Percentiles rank a stretch among this genome's conserved stretches.
phyloP scores from a whole-genome alignment of 2,113 vertebrate species.

The Anolis sagrei region DNA sequence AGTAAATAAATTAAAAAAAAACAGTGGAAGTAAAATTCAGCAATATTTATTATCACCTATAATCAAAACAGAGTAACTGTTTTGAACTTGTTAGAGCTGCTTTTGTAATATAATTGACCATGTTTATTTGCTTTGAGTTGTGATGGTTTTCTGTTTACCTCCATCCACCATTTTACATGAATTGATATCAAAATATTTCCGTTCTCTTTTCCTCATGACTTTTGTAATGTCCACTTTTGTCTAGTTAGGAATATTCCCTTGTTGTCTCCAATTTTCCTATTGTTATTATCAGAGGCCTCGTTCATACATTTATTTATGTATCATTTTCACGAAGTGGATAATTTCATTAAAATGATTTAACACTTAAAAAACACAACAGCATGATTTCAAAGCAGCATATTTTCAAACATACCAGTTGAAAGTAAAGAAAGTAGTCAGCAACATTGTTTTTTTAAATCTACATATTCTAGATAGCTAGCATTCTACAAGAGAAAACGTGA shows the following conservation, averaged over 20 bases:
- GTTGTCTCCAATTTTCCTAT: no score
- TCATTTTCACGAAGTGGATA: background rate
- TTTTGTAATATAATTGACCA: no score
- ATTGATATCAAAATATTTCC: background rate
- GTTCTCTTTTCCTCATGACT: background rate
- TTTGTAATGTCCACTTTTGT: background rate
- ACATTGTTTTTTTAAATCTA: background rate
- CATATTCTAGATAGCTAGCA: background rate
- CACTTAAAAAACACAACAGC: background rate
- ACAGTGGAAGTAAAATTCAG: background rate
- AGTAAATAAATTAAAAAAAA: background rate
- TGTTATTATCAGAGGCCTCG: background rate
- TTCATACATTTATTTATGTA: background rate
- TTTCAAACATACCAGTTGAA: background rate
- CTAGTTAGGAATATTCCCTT: background rate
- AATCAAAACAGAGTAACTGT: background rate
- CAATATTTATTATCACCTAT: background rate
- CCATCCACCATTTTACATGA: background rate
- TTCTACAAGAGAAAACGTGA: no score
- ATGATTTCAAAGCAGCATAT: background rate
- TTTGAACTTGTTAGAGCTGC: background rate
- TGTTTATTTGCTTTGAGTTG: no score
- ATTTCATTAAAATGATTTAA: background rate
- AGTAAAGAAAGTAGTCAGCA: background rate
- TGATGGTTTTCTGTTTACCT: background rate